Conservation (phyloP, 2,888 invertebrate genomes). For the Ectemnius cavifrons region DNA sequence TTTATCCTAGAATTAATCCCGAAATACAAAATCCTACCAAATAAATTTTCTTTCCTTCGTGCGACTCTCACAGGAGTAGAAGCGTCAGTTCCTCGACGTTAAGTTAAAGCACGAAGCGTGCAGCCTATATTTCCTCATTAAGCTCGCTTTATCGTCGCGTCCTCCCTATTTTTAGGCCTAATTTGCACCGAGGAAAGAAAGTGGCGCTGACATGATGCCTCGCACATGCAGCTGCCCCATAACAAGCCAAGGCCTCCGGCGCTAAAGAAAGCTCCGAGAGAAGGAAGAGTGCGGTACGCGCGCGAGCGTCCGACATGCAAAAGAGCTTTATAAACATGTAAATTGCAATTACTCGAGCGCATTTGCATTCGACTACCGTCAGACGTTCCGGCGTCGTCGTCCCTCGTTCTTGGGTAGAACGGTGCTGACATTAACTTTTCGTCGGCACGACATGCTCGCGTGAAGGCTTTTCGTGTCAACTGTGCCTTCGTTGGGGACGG, state of each 20-base stretch:
- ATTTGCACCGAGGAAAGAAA: slow-evolving; percentile 41
- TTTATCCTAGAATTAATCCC: no score
- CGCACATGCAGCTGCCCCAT: no score
- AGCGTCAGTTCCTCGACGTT: no score
- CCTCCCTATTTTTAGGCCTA: slow-evolving; percentile 56
- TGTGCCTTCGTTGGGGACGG: slow-evolving; percentile 18
- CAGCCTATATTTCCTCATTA: slow-evolving; percentile 24
- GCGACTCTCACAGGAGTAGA: no score
- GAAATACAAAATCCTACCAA: no score
- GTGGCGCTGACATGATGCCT: slow-evolving; percentile 9
- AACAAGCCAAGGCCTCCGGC: background rate
- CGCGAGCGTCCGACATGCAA: slow-evolving; percentile 39
- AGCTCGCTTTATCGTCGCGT: slow-evolving; percentile 38
- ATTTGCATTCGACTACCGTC: slow-evolving; percentile 50
- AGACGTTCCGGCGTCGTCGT: slow-evolving; percentile 25
- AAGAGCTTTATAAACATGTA: slow-evolving; percentile 54
- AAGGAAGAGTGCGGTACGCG: background rate
- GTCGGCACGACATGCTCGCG: slow-evolving; percentile 20
- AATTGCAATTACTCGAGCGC: slow-evolving; percentile 49
- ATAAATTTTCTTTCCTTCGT: no score
- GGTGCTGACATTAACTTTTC: slow-evolving; percentile 5
- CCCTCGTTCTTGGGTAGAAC: slow-evolving; percentile 25
- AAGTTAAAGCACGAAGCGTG: no score
- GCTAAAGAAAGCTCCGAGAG: slow-evolving; percentile 1
- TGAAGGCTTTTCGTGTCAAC: slow-evolving; percentile 34